Evolutionary conservation across 2,797 vertebrate genomes (phyloP).

Genomic region (Graptemys geographica): DNA sequence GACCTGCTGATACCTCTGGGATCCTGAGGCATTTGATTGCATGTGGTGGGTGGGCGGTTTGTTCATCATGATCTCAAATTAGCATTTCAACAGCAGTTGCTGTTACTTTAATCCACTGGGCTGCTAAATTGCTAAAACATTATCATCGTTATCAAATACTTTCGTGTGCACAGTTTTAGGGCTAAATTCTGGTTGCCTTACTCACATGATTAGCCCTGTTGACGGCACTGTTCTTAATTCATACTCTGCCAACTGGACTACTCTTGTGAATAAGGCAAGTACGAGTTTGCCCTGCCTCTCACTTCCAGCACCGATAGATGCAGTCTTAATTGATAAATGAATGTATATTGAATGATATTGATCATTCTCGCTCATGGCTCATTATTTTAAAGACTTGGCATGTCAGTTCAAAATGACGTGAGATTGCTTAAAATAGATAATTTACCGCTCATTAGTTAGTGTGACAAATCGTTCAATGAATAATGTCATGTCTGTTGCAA

Average conservation of each 20-base stretch:
- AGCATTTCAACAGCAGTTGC: not conserved
- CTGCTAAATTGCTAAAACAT: not conserved
- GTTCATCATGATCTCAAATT: not conserved
- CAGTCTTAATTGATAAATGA: not conserved
- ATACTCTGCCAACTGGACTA: not conserved
- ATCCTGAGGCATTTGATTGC: not conserved
- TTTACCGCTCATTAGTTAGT: slow-evolving; percentile 40
- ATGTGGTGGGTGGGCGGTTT: not conserved
- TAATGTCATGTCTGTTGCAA: slow-evolving; percentile 27
- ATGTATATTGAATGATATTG: not conserved
- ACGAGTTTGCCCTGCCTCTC: not conserved
- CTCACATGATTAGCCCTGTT: not conserved
- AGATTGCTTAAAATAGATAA: slow-evolving; percentile 31
- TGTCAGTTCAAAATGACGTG: slow-evolving; percentile 1
- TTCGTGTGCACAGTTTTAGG: not conserved
- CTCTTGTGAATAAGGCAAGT: not conserved
- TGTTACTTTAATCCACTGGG: not conserved
- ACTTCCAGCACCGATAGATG: not conserved
- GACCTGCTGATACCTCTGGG: not conserved
- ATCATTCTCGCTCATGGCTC: slow-evolving; percentile 6
- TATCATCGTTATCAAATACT: not conserved
- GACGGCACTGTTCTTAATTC: not conserved
- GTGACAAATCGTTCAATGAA: slow-evolving; percentile 30
- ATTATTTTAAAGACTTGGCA: slow-evolving; percentile 9
- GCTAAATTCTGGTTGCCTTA: not conserved